These are phyloP conservation scores for Polypedilum pembai DNA, from an alignment of 1,140 invertebrate genomes.

Conservation along the genomic window DNA sequence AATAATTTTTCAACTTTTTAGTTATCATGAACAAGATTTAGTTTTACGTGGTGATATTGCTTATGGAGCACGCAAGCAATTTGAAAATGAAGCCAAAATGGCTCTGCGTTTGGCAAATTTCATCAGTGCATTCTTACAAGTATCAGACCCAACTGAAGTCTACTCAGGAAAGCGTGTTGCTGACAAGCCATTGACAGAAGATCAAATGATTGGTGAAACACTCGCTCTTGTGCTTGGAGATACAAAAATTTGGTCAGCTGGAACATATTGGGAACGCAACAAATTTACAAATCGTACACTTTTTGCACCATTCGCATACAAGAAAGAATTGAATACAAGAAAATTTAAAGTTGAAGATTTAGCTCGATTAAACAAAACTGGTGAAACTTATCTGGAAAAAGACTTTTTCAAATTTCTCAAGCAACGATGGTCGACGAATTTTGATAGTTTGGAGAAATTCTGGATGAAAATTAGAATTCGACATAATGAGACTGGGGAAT, in stretches of 20 bases:
- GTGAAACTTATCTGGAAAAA: slow-evolving; percentile 77
- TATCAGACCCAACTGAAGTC: slow-evolving; percentile 87
- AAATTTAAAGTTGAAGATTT: slow-evolving; percentile 85
- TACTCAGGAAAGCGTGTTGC: slow-evolving; percentile 86
- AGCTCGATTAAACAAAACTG: slow-evolving; percentile 66
- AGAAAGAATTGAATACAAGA: slow-evolving; percentile 68
- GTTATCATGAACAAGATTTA: slow-evolving; percentile 64
- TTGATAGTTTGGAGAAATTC: slow-evolving; percentile 84
- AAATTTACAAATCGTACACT: slow-evolving; percentile 88
- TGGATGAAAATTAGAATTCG: slow-evolving; percentile 88
- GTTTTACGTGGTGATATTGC: slow-evolving; percentile 73
- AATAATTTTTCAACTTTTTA: slow-evolving; percentile 39
- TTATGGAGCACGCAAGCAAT: slow-evolving; percentile 78
- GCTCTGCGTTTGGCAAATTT: slow-evolving; percentile 91
- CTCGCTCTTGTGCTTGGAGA: slow-evolving; percentile 84
- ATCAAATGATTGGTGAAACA: slow-evolving; percentile 92
- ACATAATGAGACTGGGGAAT: slow-evolving; percentile 76
- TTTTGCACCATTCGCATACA: slow-evolving; percentile 93
- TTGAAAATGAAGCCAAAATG: slow-evolving; percentile 92
- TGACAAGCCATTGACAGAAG: slow-evolving; percentile 80
- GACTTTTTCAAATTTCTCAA: slow-evolving; percentile 83
- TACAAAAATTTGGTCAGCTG: slow-evolving; percentile 83
- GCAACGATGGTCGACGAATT: slow-evolving; percentile 88
- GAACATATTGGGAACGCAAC: slow-evolving; percentile 90
- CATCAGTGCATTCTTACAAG: slow-evolving; percentile 81